A percentile compares a stretch with the other conserved stretches of the same genome.
These are phyloP conservation scores for Eupleurogrammus muticus DNA, from an alignment of 2,797 vertebrate genomes.

Conservation along the genomic window DNA sequence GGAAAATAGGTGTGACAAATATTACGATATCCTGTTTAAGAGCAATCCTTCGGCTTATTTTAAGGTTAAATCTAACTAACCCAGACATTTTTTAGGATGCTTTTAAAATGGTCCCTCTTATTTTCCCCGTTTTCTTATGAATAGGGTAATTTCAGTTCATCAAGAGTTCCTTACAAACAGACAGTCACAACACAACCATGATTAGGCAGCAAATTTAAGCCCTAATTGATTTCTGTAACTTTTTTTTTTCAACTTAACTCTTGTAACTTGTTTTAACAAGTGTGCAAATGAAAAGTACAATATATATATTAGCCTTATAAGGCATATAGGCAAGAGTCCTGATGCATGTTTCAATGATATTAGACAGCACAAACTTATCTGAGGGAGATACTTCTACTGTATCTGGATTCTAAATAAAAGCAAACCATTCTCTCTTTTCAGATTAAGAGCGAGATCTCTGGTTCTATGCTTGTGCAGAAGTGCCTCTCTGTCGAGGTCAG, in stretches of 20 bases:
- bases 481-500: constrained; percentile 18
- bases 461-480: constrained; percentile 39
- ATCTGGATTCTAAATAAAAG: constrained; percentile 39
- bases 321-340: constrained; percentile 65
- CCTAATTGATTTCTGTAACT: constrained; percentile 38
- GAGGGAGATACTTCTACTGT: constrained; percentile 13
- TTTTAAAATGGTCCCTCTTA: constrained; percentile 28
- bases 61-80: constrained; percentile 28
- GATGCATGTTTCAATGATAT: constrained; percentile 40
- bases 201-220: constrained; percentile 32
- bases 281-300: constrained; percentile 37
- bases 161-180: constrained; percentile 27
- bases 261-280: constrained; percentile 18
- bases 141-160: constrained; percentile 27
- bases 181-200: constrained; percentile 29
- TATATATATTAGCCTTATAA: constrained; percentile 50
- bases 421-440: constrained; percentile 33
- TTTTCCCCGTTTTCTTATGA: constrained; percentile 31
- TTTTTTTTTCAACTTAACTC: constrained; percentile 8
- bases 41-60: constrained; percentile 39
- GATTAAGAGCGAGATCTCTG: constrained; percentile 29
- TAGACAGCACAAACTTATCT: constrained; percentile 46
- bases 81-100: not conserved
- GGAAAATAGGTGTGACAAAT: constrained; percentile 68
- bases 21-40: constrained; percentile 55